phyloP scores from a whole-genome alignment of 1,140 invertebrate genomes.

The Mesaphorura yosii region DNA sequence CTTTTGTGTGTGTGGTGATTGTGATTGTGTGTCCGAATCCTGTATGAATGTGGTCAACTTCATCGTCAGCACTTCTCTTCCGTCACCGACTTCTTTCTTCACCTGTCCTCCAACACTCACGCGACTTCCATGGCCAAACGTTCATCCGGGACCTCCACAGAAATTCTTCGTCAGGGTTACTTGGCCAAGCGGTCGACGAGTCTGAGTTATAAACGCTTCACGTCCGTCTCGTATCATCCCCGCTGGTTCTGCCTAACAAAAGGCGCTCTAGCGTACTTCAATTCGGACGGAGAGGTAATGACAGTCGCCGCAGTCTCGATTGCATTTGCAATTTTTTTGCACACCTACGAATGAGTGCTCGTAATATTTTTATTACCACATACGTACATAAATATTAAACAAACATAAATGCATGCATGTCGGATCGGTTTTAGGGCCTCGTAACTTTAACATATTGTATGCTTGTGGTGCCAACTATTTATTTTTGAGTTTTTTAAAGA shows the following conservation, averaged over 20 bases:
- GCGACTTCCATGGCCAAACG: slow-evolving; percentile 24
- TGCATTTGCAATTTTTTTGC: neutral
- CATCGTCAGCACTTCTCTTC: slow-evolving; percentile 3
- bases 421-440: too few species aligned
- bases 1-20: too few species aligned
- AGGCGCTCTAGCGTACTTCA: slow-evolving; percentile 63
- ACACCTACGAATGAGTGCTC: neutral
- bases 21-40: too few species aligned
- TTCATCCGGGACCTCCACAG: slow-evolving; percentile 20
- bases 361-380: neutral
- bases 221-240: slow-evolving; percentile 69
- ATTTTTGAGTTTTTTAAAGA: too few species aligned
- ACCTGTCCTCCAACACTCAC: slow-evolving; percentile 9
- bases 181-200: slow-evolving; percentile 63
- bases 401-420: neutral
- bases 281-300: slow-evolving; percentile 61
- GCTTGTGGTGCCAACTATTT: too few species aligned
- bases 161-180: slow-evolving; percentile 21
- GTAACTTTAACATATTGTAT: too few species aligned
- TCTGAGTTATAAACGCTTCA: slow-evolving; percentile 72
- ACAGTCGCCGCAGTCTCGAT: neutral
- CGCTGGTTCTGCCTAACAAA: slow-evolving; percentile 69
- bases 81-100: neutral
- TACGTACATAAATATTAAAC: neutral
- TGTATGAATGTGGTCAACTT: too few species aligned